phyloP scores from a whole-genome alignment of 2,797 vertebrate genomes.

The Picus viridis region DNA sequence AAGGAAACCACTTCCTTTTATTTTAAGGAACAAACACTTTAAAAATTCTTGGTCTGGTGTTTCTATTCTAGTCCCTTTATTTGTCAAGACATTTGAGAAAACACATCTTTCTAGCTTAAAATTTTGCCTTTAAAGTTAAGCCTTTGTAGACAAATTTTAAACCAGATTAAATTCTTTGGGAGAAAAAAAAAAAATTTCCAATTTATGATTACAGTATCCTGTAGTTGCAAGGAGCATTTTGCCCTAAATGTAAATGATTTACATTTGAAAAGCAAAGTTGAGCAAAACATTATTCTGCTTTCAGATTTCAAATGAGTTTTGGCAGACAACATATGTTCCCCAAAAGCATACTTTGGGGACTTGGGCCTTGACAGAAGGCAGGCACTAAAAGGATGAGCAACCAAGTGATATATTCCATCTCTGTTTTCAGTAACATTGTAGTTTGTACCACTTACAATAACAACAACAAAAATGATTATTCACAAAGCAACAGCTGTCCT shows the following conservation, averaged over 20 bases:
- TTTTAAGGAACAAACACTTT: background rate
- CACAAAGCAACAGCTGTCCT: constrained; percentile 29
- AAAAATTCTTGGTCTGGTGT: background rate
- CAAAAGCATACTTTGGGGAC: background rate
- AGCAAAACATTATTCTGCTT: background rate
- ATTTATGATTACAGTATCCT: background rate
- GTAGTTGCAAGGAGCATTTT: background rate
- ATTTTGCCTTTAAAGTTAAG: background rate
- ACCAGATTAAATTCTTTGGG: background rate
- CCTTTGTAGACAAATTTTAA: background rate
- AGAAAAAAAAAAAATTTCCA: background rate
- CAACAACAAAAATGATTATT: background rate
- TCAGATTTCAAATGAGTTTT: constrained; percentile 26
- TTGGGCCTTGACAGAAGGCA: constrained; percentile 3
- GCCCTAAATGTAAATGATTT: background rate
- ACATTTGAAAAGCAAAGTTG: background rate
- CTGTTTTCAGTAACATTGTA: background rate
- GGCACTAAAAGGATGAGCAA: constrained; percentile 8
- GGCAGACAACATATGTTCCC: constrained; percentile 37
- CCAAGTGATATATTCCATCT: background rate
- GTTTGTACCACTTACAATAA: background rate
- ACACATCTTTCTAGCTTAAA: background rate
- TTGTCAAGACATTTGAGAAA: background rate
- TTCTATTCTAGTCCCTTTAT: background rate
- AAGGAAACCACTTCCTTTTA: background rate